Evolutionary conservation across 2,888 invertebrate genomes (phyloP).

Genomic region (Nowickia ferox): DNA sequence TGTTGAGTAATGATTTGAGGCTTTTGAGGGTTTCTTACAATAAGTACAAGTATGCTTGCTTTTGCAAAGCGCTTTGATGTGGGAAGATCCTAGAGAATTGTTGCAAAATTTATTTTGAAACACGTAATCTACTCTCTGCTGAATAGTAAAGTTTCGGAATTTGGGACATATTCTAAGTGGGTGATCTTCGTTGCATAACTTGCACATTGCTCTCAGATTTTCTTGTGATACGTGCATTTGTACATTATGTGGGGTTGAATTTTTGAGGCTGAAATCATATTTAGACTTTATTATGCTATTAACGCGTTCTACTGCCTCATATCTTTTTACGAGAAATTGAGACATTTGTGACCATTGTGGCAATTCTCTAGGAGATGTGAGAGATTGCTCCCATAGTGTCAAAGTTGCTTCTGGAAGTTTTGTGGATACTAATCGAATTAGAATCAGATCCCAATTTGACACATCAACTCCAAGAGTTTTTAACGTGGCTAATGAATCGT

Average conservation of each 20-base stretch:
- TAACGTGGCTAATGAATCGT: no score
- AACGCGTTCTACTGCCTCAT: background rate
- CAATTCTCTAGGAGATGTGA: no score
- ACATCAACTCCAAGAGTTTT: no score
- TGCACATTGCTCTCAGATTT: background rate
- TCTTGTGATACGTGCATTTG: background rate
- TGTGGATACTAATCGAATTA: no score
- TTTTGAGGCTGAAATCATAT: background rate
- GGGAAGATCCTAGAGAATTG: background rate
- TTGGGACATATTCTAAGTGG: background rate
- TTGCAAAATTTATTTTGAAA: background rate
- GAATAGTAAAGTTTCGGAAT: background rate
- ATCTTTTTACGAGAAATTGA: background rate
- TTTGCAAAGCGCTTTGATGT: background rate
- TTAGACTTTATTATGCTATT: background rate
- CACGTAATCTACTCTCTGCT: background rate
- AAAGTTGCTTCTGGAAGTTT: no score
- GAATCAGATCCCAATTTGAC: no score
- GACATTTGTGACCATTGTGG: no score
- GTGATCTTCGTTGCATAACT: background rate
- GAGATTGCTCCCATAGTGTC: no score
- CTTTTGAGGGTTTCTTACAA: background rate
- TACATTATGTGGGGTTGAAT: background rate
- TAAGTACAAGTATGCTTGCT: background rate
- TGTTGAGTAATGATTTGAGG: background rate